These are phyloP conservation scores for Siphonodentalium dalli DNA, from an alignment of 2,888 invertebrate genomes.

Conservation along the genomic window DNA sequence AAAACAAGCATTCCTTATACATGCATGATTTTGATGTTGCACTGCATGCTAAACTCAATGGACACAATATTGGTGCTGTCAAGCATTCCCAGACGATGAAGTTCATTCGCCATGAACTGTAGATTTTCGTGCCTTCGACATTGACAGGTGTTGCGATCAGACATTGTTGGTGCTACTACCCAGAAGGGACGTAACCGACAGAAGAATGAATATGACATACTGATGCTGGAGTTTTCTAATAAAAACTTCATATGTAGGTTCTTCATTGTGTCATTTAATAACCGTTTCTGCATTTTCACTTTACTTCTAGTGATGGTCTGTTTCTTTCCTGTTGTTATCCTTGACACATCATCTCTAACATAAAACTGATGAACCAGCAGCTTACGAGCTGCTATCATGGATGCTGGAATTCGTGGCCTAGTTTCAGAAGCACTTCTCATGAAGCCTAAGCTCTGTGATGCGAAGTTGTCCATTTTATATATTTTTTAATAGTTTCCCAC, in stretches of 20 bases:
- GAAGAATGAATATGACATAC: slow-evolving; percentile 22
- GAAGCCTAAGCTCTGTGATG: no score
- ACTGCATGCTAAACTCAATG: no score
- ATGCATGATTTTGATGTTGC: no score
- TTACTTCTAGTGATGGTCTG: slow-evolving; percentile 10
- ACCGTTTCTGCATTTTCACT: slow-evolving; percentile 11
- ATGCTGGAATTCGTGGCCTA: no score
- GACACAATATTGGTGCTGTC: no score
- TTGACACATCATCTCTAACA: no score
- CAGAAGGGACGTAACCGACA: slow-evolving; percentile 24
- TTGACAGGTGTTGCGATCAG: slow-evolving; percentile 21
- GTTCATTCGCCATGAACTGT: slow-evolving; percentile 11
- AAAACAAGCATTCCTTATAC: no score
- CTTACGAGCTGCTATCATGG: slow-evolving; percentile 12
- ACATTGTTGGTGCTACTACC: slow-evolving; percentile 16
- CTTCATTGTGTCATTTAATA: slow-evolving; percentile 10
- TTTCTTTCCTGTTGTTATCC: slow-evolving; percentile 14
- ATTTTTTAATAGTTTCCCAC: no score
- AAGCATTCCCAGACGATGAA: no score
- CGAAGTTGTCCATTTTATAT: no score
- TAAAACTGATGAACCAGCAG: slow-evolving; percentile 10
- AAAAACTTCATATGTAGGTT: slow-evolving; percentile 16
- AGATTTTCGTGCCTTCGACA: slow-evolving; percentile 25
- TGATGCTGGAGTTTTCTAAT: not conserved
- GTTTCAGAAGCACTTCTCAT: no score